Conservation (phyloP, 92 coral and sea anemone genomes). For the Muricea muricata region DNA sequence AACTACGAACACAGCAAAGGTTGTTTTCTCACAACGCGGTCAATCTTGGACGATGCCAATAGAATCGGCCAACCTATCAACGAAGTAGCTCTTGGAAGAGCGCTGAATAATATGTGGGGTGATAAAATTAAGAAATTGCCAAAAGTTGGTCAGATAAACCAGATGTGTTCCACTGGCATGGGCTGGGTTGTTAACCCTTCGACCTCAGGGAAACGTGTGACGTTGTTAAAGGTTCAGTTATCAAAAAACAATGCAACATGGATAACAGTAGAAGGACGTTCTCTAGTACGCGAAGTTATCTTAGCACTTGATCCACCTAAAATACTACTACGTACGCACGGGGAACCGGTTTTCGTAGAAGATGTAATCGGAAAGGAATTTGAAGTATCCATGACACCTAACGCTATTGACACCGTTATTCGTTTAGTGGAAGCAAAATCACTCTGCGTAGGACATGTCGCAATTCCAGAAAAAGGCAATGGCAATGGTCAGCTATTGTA, state of each 20-base stretch:
- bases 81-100: neutral
- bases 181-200: neutral
- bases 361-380: neutral
- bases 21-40: neutral
- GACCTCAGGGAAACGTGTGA: neutral
- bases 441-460: neutral
- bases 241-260: neutral
- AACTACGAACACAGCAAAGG: neutral
- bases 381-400: neutral
- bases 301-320: neutral
- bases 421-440: neutral
- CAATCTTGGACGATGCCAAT: neutral
- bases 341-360: neutral
- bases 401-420: neutral
- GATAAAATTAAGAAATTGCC: neutral
- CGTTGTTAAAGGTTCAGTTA: neutral
- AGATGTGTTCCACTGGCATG: neutral
- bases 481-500: neutral
- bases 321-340: neutral
- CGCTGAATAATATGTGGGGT: neutral
- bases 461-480: too few relatives aligned
- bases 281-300: neutral
- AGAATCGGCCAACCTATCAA: neutral
- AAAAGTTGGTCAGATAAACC: neutral
- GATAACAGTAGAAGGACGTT: neutral